Conservation (phyloP, 1,140 invertebrate genomes). For the Hycleus phaleratus region DNA sequence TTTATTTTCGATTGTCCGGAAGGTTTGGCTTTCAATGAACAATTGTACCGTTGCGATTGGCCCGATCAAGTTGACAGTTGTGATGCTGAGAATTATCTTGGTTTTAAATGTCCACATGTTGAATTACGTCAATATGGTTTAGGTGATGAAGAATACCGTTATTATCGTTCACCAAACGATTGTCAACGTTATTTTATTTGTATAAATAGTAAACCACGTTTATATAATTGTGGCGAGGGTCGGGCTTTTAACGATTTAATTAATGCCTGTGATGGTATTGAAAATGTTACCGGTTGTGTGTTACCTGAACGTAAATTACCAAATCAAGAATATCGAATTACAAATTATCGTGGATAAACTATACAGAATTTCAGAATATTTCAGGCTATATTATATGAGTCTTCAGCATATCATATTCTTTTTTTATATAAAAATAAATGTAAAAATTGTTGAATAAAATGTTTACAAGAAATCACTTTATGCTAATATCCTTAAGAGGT, state of each 20-base stretch:
- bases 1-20: slow-evolving; percentile 51
- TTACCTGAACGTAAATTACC: background rate
- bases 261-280: slow-evolving; percentile 64
- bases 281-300: slow-evolving; percentile 69
- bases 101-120: slow-evolving; percentile 55
- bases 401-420: too few relatives aligned
- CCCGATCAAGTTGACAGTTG: slow-evolving; percentile 71
- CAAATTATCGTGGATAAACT: background rate
- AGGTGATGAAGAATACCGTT: slow-evolving; percentile 46
- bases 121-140: slow-evolving; percentile 42
- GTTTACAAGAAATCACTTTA: too few relatives aligned
- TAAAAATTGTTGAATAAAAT: too few relatives aligned
- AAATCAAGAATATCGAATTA: background rate
- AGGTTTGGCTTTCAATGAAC: slow-evolving; percentile 74
- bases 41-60: slow-evolving; percentile 77
- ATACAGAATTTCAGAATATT: too few relatives aligned
- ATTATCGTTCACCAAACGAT: slow-evolving; percentile 51
- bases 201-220: slow-evolving; percentile 59
- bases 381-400: too few relatives aligned
- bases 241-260: slow-evolving; percentile 72
- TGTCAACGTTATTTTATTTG: slow-evolving; percentile 80
- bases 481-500: too few relatives aligned
- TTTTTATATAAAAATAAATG: too few relatives aligned
- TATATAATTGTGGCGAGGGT: slow-evolving; percentile 67
- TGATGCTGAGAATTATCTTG: slow-evolving; percentile 66